These are phyloP conservation scores for Hippotragus niger DNA, from an alignment of 2,113 vertebrate genomes.

Conservation along the genomic window DNA sequence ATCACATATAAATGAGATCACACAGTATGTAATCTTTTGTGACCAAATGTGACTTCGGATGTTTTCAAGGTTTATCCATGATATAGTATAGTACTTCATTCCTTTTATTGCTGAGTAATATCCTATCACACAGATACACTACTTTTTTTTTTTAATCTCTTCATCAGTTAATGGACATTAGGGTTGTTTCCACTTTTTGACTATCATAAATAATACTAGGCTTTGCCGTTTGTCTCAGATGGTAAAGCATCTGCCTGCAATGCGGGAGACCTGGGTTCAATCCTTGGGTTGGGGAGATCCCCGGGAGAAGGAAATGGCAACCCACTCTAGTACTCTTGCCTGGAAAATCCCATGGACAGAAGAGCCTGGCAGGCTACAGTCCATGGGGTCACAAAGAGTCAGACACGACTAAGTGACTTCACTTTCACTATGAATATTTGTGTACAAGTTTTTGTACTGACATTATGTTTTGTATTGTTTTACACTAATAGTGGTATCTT, in stretches of 20 bases:
- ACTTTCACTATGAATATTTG: not conserved
- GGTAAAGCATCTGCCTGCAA: not conserved
- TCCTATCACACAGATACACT: not conserved
- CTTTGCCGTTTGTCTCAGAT: not conserved
- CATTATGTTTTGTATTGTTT: not conserved
- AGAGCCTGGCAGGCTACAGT: not conserved
- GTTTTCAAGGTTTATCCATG: not conserved
- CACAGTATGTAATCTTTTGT: not conserved
- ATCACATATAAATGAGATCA: not conserved
- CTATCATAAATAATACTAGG: not conserved
- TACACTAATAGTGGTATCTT: not conserved
- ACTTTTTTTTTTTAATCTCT: not conserved
- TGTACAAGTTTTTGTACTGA: not conserved
- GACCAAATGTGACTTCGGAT: not conserved
- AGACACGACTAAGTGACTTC: not conserved
- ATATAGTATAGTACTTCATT: not conserved
- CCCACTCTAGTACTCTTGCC: not conserved
- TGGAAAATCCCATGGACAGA: not conserved
- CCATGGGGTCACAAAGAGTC: not conserved
- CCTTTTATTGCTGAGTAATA: not conserved
- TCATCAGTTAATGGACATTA: not conserved
- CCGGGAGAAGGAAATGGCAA: not conserved
- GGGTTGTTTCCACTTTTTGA: not conserved
- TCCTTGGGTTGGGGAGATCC: not conserved
- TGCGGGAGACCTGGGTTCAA: accelerated